phyloP scores from a whole-genome alignment of 2,113 vertebrate genomes.

The Cyanocitta stelleri region DNA sequence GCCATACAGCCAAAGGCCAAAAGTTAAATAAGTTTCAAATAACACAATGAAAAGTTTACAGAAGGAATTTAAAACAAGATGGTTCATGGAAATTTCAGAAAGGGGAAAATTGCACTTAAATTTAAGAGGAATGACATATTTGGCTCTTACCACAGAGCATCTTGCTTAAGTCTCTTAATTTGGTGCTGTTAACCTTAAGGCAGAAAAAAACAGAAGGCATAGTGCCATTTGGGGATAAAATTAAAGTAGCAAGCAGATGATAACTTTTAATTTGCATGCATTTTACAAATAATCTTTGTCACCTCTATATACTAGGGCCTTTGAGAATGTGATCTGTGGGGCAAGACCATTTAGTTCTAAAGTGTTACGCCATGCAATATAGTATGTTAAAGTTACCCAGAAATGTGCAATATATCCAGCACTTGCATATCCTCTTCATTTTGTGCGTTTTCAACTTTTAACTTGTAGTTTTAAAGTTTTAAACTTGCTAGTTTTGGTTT shows the following conservation, averaged over 20 bases:
- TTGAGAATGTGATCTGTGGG: not conserved
- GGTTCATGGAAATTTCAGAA: not conserved
- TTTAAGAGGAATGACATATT: not conserved
- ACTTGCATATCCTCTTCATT: not conserved
- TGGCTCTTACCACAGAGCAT: not conserved
- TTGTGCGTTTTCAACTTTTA: not conserved
- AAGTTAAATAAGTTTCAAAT: not conserved
- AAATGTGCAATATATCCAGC: not conserved
- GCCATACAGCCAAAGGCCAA: not conserved
- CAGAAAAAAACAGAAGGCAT: not conserved
- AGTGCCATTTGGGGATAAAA: not conserved
- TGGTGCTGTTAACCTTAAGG: not conserved
- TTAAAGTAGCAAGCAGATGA: slow-evolving; percentile 11
- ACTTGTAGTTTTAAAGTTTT: not conserved
- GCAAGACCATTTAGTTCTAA: not conserved
- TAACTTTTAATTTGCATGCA: not conserved
- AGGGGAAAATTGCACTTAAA: not conserved
- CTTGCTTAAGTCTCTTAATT: slow-evolving; percentile 29
- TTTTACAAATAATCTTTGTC: slow-evolving; percentile 4
- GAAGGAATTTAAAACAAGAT: not conserved
- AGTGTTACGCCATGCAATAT: not conserved
- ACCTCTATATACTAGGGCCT: not conserved
- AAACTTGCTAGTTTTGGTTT: not conserved
- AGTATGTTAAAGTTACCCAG: not conserved
- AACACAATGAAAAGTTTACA: not conserved